phyloP scores from a whole-genome alignment of 2,797 vertebrate species.

The Champsocephalus esox region DNA sequence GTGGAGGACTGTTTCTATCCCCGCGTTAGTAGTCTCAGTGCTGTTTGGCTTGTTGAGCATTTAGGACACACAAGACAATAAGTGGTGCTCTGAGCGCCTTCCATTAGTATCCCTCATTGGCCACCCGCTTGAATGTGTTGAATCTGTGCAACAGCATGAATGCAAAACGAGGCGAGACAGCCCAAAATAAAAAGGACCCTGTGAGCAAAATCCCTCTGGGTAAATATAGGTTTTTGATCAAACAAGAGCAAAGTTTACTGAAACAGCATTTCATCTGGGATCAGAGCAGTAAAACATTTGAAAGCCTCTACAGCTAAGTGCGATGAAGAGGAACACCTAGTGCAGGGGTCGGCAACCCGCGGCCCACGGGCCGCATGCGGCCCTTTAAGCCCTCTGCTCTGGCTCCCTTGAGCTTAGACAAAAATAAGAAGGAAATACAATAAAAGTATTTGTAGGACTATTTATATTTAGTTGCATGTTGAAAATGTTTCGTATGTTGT shows the following conservation, averaged over 20 bases:
- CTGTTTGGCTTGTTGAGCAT: constrained; percentile 69
- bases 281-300: constrained; percentile 29
- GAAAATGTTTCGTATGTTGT: no score
- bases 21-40: constrained; percentile 38
- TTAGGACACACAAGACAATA: constrained; percentile 69
- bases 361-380: no score
- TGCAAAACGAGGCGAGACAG: constrained; percentile 64
- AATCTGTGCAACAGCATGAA: constrained; percentile 60
- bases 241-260: constrained; percentile 54
- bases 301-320: constrained; percentile 49
- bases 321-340: constrained; percentile 52
- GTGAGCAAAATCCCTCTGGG: constrained; percentile 54
- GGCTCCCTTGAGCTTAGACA: no score
- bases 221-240: constrained; percentile 72
- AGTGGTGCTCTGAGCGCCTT: constrained; percentile 67
- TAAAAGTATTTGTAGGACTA: no score
- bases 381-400: no score
- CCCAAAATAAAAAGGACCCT: constrained; percentile 62
- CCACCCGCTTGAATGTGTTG: constrained; percentile 68
- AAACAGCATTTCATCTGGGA: constrained; percentile 67
- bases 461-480: no score
- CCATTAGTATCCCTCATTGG: constrained; percentile 71
- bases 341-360: not conserved
- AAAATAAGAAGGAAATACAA: no score
- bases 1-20: constrained; percentile 49